These are phyloP conservation scores for Xenopus petersii DNA, from an alignment of 2,797 vertebrate species.

Conservation along the genomic window DNA sequence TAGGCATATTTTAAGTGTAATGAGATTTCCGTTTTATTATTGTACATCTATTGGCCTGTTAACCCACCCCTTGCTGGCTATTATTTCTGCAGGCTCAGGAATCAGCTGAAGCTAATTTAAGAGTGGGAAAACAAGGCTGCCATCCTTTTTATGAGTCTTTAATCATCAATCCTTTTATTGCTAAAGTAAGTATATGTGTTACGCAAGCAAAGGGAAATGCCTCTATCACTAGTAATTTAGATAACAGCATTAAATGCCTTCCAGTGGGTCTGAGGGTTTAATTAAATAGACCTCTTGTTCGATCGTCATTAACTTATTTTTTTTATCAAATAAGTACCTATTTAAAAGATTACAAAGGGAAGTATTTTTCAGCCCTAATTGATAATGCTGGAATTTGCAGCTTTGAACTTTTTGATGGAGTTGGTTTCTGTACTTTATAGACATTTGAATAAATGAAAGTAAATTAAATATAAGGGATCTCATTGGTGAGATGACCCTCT, in stretches of 20 bases:
- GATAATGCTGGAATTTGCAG: background rate
- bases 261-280: conserved; percentile 31
- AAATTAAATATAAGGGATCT: too few relatives aligned
- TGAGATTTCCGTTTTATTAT: too few relatives aligned
- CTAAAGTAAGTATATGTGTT: conserved; percentile 71
- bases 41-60: background rate
- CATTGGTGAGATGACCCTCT: too few relatives aligned
- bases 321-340: conserved; percentile 17
- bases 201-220: conserved; percentile 14
- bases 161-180: conserved; percentile 74
- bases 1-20: too few relatives aligned
- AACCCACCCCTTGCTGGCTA: conserved; percentile 7
- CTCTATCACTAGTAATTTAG: conserved; percentile 30
- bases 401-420: too few relatives aligned
- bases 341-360: conserved; percentile 6
- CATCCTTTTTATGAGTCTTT: conserved; percentile 86
- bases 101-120: conserved; percentile 67
- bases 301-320: background rate
- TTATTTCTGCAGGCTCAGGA: conserved; percentile 72
- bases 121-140: conserved; percentile 84
- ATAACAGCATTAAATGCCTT: conserved; percentile 33
- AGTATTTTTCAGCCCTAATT: background rate
- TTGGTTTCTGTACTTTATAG: too few relatives aligned
- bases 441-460: too few relatives aligned
- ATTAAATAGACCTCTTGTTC: conserved; percentile 30